phyloP scores from a whole-genome alignment of 2,113 vertebrate species.

The Microtus pennsylvanicus region DNA sequence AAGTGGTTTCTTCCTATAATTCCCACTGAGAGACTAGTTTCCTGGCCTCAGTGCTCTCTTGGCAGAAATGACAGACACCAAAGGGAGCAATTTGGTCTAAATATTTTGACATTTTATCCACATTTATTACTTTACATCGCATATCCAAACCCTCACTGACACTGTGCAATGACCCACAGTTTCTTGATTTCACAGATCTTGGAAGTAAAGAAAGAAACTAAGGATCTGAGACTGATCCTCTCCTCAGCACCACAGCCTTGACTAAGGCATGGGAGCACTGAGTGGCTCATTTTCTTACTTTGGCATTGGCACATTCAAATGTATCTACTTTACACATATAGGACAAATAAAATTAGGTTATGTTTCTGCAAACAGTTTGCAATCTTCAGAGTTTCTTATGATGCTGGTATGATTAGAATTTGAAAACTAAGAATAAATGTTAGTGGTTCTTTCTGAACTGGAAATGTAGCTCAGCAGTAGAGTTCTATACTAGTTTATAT shows the following conservation, averaged over 20 bases:
- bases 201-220: constrained; percentile 4
- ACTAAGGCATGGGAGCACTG: neutral
- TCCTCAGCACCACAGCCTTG: constrained; percentile 23
- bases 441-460: neutral
- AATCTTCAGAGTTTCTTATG: neutral
- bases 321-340: neutral
- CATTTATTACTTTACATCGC: constrained; percentile 59
- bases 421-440: neutral
- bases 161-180: constrained; percentile 23
- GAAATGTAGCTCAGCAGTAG: neutral
- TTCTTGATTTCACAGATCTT: constrained; percentile 49
- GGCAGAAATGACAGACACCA: constrained; percentile 44
- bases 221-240: neutral
- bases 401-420: neutral
- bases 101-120: constrained; percentile 44
- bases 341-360: constrained; percentile 41
- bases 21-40: constrained; percentile 54
- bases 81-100: constrained; percentile 42
- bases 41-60: constrained; percentile 50
- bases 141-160: constrained; percentile 59
- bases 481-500: neutral
- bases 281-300: neutral
- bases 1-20: constrained; percentile 62
- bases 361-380: neutral
- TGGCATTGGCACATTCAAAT: neutral